A percentile compares a stretch with the other conserved stretches of the same genome.
These are phyloP conservation scores for Lepeophtheirus salmonis DNA, from an alignment of 1,140 invertebrate species.

Conservation along the genomic window DNA sequence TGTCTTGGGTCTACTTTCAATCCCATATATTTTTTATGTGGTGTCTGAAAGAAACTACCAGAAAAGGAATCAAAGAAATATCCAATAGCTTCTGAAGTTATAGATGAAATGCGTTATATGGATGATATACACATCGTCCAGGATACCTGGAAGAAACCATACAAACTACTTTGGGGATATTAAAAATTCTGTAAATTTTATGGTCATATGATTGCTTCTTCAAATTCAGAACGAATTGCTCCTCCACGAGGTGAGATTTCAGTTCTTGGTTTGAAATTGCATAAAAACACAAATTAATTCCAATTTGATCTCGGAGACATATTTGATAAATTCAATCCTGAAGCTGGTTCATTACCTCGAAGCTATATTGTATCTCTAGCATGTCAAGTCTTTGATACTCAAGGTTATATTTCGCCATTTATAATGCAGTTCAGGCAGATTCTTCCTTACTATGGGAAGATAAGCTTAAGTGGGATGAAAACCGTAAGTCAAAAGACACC, in stretches of 20 bases:
- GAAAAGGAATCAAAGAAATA: neutral
- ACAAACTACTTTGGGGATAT: neutral
- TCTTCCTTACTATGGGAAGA: neutral
- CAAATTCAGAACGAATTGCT: too few species aligned
- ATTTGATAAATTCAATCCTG: neutral
- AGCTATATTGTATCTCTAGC: neutral
- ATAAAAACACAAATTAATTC: neutral
- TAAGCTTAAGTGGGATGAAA: neutral
- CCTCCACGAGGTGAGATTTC: too few species aligned
- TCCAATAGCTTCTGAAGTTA: neutral
- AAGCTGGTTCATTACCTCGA: neutral
- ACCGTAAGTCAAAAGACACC: too few species aligned
- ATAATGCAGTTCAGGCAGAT: neutral
- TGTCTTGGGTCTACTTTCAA: neutral
- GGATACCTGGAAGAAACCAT: neutral
- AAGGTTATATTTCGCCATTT: too few species aligned
- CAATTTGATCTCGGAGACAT: neutral
- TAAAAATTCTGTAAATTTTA: neutral
- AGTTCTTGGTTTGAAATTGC: too few species aligned
- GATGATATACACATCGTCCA: neutral
- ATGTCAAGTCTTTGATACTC: neutral
- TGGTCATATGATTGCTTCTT: neutral
- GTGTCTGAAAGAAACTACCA: constrained; percentile 1
- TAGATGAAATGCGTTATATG: neutral
- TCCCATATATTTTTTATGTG: neutral